A percentile compares a stretch with the other conserved stretches of the same genome.
phyloP scores from a whole-genome alignment of 2,113 vertebrate genomes.

The Thalassoma bifasciatum region DNA sequence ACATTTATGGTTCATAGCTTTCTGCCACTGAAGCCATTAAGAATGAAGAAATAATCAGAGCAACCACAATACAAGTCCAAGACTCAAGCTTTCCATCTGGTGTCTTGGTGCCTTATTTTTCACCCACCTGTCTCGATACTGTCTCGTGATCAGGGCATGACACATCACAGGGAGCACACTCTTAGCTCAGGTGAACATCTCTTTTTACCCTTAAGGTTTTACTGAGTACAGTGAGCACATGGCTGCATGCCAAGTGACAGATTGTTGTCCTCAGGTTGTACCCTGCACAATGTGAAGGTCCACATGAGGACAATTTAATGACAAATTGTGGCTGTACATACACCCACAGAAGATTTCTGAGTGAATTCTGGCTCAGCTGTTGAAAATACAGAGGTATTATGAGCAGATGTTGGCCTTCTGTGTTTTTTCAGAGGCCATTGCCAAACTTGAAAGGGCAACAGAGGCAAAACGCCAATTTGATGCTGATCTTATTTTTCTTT shows the following conservation, averaged over 20 bases:
- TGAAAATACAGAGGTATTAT: background rate
- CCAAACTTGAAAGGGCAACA: conserved; percentile 8
- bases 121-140: conserved; percentile 3
- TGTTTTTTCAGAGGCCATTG: background rate
- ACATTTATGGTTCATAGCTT: conserved; percentile 33
- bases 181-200: background rate
- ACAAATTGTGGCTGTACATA: background rate
- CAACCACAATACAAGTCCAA: background rate
- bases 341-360: background rate
- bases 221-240: background rate
- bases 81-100: background rate
- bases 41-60: conserved; percentile 15
- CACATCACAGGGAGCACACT: background rate
- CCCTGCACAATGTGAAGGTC: too few relatives aligned
- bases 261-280: background rate
- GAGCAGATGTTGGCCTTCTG: background rate
- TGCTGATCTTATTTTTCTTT: background rate
- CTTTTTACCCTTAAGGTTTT: background rate
- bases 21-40: conserved; percentile 4
- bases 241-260: background rate
- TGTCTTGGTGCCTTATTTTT: background rate
- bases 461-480: background rate
- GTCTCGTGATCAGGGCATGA: conserved; percentile 2
- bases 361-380: background rate
- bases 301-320: background rate